phyloP scores from a whole-genome alignment of 2,888 invertebrate genomes.

The Idaea biselata region DNA sequence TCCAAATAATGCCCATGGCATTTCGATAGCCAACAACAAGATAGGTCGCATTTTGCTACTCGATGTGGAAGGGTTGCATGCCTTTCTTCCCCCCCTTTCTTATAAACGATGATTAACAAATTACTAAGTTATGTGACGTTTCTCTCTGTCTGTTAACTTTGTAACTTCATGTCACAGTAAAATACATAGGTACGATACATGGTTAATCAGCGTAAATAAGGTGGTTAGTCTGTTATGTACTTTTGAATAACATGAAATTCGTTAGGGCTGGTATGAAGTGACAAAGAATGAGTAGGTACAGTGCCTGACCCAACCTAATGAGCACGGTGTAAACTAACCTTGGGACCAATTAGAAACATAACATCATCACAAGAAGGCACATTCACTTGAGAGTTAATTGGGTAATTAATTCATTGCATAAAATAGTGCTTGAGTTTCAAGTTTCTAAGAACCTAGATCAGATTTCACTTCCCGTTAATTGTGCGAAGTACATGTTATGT shows the following conservation, averaged over 20 bases:
- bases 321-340: conserved; percentile 15
- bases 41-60: too few species aligned
- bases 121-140: too few species aligned
- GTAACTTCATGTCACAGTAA: too few species aligned
- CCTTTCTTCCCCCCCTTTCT: too few species aligned
- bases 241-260: conserved; percentile 2
- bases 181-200: too few species aligned
- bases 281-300: neutral
- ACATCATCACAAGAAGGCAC: conserved; percentile 17
- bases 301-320: conserved; percentile 1
- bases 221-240: too few species aligned
- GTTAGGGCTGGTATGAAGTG: neutral
- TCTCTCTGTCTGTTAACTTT: too few species aligned
- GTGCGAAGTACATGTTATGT: conserved; percentile 27
- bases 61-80: too few species aligned
- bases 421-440: conserved; percentile 33
- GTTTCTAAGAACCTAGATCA: conserved; percentile 50
- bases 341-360: conserved; percentile 25
- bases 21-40: too few species aligned
- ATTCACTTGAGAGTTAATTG: conserved; percentile 25
- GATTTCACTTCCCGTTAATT: conserved; percentile 54
- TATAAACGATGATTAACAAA: too few species aligned
- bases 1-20: too few species aligned
- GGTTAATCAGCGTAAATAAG: too few species aligned
- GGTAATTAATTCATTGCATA: conserved; percentile 32